phyloP scores from a whole-genome alignment of 2,888 invertebrate genomes.

The Rotaria macrura region DNA sequence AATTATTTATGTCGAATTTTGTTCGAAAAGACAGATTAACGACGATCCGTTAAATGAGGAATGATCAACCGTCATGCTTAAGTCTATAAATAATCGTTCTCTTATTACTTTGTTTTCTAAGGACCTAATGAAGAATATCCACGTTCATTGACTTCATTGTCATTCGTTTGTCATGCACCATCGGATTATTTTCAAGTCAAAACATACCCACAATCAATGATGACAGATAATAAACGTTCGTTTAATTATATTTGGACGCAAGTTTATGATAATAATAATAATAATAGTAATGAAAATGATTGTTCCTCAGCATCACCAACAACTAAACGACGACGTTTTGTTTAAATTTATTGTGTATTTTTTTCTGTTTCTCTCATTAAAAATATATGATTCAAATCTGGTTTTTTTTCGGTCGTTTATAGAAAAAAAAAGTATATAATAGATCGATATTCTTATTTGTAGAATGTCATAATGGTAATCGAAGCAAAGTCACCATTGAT shows the following conservation, averaged over 20 bases:
- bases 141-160: conserved; percentile 5
- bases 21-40: too few relatives aligned
- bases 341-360: neutral
- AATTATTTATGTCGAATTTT: too few relatives aligned
- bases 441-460: neutral
- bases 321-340: neutral
- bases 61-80: too few relatives aligned
- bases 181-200: neutral
- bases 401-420: neutral
- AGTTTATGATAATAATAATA: neutral
- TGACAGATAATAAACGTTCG: neutral
- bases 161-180: conserved; percentile 16
- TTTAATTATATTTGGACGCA: conserved; percentile 11
- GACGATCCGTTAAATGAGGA: too few relatives aligned
- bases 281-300: neutral
- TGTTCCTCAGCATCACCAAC: neutral
- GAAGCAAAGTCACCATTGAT: too few relatives aligned
- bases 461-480: too few relatives aligned
- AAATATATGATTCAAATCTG: neutral
- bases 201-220: neutral
- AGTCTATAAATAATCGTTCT: neutral
- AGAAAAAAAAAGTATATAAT: neutral
- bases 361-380: neutral
- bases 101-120: neutral
- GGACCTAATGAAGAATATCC: conserved; percentile 16